These are phyloP conservation scores for Lamellibrachia columna DNA, from an alignment of 2,888 invertebrate species.

Conservation along the genomic window DNA sequence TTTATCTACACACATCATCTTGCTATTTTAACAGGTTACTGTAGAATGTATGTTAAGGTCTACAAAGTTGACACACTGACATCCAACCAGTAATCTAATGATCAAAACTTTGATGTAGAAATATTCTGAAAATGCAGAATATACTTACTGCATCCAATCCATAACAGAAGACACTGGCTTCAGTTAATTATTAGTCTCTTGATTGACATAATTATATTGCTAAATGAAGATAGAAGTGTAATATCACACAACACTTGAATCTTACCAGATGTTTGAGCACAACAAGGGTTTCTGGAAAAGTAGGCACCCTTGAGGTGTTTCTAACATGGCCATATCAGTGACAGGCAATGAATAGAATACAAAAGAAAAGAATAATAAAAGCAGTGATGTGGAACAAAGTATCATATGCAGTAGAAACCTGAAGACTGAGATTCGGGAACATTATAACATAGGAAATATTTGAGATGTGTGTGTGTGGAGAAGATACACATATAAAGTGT, in stretches of 20 bases:
- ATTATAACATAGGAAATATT: not conserved
- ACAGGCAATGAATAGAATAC: not conserved
- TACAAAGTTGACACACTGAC: too few species aligned
- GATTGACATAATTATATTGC: not conserved
- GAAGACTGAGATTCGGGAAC: not conserved
- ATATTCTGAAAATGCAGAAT: not conserved
- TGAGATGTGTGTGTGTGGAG: not conserved
- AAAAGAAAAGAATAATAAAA: not conserved
- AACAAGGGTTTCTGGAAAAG: too few species aligned
- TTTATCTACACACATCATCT: too few species aligned
- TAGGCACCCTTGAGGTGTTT: not conserved
- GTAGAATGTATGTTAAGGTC: too few species aligned
- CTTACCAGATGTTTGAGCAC: not conserved
- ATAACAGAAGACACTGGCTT: too few species aligned
- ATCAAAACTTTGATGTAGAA: too few species aligned
- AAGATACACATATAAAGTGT: not conserved
- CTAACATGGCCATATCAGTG: not conserved
- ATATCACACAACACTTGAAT: not conserved
- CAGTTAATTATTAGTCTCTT: not conserved
- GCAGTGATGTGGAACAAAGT: not conserved
- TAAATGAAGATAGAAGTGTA: not conserved
- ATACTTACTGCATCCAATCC: too few species aligned
- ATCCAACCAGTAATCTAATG: too few species aligned
- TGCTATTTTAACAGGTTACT: too few species aligned
- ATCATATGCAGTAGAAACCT: not conserved